Conservation (phyloP, 2,113 vertebrate species). For the human region GRCh38 chr1:48504001-48504500, state of each 20-base stretch:
- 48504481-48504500: background rate
- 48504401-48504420: background rate
- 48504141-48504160: background rate
- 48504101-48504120: background rate
- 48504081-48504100: background rate
- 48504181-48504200: background rate
- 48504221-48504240: background rate
- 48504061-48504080: background rate
- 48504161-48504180: background rate
- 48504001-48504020: accelerated
- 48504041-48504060: no score
- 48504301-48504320: background rate
- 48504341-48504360: background rate
- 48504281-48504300: background rate
- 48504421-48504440: background rate
- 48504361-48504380: background rate
- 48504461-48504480: background rate
- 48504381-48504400: background rate
- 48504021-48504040: no score
- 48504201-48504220: background rate
- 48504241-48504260: background rate
- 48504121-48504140: background rate
- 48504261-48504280: background rate
- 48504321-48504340: background rate
- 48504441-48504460: background rate